These are phyloP conservation scores for Luperina nickerlii DNA, from an alignment of 2,888 invertebrate genomes.

Conservation along the genomic window DNA sequence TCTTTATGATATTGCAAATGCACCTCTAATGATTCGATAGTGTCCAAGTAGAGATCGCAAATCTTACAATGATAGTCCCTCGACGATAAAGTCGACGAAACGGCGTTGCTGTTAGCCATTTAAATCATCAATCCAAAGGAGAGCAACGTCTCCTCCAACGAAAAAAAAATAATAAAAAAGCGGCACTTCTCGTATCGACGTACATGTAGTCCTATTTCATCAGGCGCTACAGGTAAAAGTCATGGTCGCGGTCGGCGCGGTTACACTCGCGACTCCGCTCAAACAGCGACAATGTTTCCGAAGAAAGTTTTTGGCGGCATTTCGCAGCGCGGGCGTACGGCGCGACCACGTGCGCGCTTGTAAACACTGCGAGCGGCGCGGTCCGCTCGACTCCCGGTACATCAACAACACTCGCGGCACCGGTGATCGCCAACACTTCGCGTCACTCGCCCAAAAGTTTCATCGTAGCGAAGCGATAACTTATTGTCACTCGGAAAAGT, in stretches of 20 bases:
- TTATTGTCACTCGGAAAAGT: constrained; percentile 77
- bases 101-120: constrained; percentile 89
- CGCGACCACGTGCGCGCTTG: constrained; percentile 86
- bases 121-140: constrained; percentile 87
- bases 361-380: constrained; percentile 80
- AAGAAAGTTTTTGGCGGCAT: constrained; percentile 90
- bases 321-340: constrained; percentile 82
- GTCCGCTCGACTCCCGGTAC: constrained; percentile 51
- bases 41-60: constrained; percentile 94
- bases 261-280: constrained; percentile 77
- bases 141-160: constrained; percentile 89
- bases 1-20: constrained; percentile 95
- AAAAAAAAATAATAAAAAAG: constrained; percentile 89
- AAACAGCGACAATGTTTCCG: constrained; percentile 83
- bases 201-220: constrained; percentile 85
- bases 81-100: constrained; percentile 90
- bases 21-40: constrained; percentile 94
- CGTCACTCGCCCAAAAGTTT: constrained; percentile 75
- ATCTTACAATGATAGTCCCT: constrained; percentile 93
- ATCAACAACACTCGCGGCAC: constrained; percentile 60
- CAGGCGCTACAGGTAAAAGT: constrained; percentile 85
- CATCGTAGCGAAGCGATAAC: constrained; percentile 68
- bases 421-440: constrained; percentile 61
- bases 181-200: constrained; percentile 82
- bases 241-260: constrained; percentile 79